phyloP scores from a whole-genome alignment of 2,888 invertebrate species.

The Lymantria dispar region DNA sequence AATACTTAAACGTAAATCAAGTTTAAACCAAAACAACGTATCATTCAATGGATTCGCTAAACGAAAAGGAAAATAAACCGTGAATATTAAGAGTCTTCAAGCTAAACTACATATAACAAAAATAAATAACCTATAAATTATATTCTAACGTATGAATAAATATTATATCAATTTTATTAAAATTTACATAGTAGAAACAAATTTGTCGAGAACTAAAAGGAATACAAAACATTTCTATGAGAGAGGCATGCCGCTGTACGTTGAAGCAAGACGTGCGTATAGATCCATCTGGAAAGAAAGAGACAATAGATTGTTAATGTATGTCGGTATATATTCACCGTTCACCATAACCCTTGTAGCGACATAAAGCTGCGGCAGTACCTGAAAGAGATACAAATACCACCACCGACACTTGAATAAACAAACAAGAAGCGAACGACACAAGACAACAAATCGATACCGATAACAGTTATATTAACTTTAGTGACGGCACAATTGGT shows the following conservation, averaged over 20 bases:
- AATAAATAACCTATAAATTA: conserved; percentile 5
- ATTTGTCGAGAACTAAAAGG: conserved; percentile 23
- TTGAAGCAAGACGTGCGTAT: conserved; percentile 46
- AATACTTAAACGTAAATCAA: no score
- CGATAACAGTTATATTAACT: neutral
- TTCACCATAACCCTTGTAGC: conserved; percentile 57
- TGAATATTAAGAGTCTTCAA: no score
- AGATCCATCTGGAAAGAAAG: conserved; percentile 74
- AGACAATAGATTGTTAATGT: conserved; percentile 70
- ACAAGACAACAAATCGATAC: conserved; percentile 37
- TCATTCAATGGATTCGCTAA: no score
- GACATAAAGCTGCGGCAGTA: conserved; percentile 60
- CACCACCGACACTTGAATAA: conserved; percentile 57
- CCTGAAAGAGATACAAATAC: conserved; percentile 53
- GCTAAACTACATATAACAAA: no score
- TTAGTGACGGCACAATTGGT: no score
- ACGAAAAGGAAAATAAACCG: no score
- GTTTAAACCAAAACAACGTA: no score
- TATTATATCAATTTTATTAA: conserved; percentile 11
- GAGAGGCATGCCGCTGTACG: conserved; percentile 33
- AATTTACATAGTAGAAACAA: conserved; percentile 25
- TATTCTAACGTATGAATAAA: conserved; percentile 18
- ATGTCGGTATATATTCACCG: conserved; percentile 48
- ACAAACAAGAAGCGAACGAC: conserved; percentile 47
- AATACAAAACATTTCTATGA: conserved; percentile 38